phyloP scores from a whole-genome alignment of 2,888 invertebrate genomes.

The Cantharis rufa region DNA sequence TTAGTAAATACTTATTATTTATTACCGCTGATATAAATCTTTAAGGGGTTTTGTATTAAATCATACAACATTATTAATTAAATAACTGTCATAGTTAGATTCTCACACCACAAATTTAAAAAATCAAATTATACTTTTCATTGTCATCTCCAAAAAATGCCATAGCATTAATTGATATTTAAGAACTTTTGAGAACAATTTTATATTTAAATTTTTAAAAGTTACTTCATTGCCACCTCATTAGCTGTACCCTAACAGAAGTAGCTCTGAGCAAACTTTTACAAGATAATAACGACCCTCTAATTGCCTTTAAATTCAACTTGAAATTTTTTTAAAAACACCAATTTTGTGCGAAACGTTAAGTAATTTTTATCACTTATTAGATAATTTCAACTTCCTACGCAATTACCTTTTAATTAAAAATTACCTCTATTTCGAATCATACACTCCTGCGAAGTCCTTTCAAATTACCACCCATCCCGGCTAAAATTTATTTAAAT shows the following conservation, averaged over 20 bases:
- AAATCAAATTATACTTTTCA: neutral
- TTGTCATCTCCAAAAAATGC: neutral
- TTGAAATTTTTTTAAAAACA: slow-evolving; percentile 22
- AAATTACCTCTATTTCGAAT: neutral
- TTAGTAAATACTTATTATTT: slow-evolving; percentile 13
- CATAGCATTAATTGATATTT: neutral
- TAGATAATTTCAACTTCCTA: neutral
- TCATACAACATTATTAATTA: neutral
- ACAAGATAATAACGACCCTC: slow-evolving; percentile 31
- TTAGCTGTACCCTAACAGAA: slow-evolving; percentile 20
- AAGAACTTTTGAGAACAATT: slow-evolving; percentile 11
- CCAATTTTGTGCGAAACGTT: neutral
- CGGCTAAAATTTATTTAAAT: neutral
- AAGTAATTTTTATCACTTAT: neutral
- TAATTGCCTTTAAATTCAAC: slow-evolving; percentile 21
- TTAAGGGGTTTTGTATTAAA: neutral
- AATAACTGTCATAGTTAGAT: neutral
- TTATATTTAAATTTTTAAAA: slow-evolving; percentile 25
- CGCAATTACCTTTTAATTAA: neutral
- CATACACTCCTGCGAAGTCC: neutral
- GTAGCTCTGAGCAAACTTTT: slow-evolving; percentile 19
- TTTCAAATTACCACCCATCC: neutral
- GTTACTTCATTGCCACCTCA: slow-evolving; percentile 28
- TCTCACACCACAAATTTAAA: neutral
- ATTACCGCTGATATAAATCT: slow-evolving; percentile 8